Percentiles rank a stretch among this genome's conserved stretches.
Conservation (phyloP, 2,113 vertebrate species). For the Trichomycterus rosablanca region DNA sequence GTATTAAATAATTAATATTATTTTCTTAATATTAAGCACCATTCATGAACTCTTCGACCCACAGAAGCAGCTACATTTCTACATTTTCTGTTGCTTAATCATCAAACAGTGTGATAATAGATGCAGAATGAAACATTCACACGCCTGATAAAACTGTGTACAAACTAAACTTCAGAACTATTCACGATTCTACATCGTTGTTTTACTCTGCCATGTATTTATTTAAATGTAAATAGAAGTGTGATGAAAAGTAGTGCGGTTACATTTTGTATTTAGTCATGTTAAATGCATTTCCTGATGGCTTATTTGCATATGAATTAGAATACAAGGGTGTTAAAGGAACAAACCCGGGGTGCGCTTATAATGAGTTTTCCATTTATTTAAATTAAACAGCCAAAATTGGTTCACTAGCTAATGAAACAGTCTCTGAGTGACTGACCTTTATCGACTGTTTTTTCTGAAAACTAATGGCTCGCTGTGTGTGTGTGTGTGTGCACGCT, state of each 20-base stretch:
- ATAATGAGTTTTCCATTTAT: conserved; percentile 55
- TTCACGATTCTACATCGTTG: conserved; percentile 27
- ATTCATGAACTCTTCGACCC: no score
- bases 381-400: conserved; percentile 53
- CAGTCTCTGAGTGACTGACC: conserved; percentile 44
- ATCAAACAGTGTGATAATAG: no score
- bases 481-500: not conserved
- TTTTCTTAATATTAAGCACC: no score
- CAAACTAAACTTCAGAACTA: conserved; percentile 36
- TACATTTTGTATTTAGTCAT: conserved; percentile 32
- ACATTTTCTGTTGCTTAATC: no score
- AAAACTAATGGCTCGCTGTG: conserved; percentile 21
- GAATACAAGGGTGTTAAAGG: conserved; percentile 39
- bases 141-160: conserved; percentile 30
- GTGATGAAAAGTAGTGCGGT: conserved; percentile 15
- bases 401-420: conserved; percentile 55
- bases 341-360: conserved; percentile 34
- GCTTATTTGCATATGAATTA: conserved; percentile 53
- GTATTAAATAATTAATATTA: no score
- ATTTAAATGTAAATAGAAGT: conserved; percentile 18
- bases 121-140: not conserved
- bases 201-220: conserved; percentile 14
- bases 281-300: conserved; percentile 48
- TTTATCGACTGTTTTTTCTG: conserved; percentile 42
- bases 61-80: no score